Percentiles rank a stretch among this genome's conserved stretches.
Conservation (phyloP, 2,113 vertebrate species). For the Rhadina sibilatrix region DNA sequence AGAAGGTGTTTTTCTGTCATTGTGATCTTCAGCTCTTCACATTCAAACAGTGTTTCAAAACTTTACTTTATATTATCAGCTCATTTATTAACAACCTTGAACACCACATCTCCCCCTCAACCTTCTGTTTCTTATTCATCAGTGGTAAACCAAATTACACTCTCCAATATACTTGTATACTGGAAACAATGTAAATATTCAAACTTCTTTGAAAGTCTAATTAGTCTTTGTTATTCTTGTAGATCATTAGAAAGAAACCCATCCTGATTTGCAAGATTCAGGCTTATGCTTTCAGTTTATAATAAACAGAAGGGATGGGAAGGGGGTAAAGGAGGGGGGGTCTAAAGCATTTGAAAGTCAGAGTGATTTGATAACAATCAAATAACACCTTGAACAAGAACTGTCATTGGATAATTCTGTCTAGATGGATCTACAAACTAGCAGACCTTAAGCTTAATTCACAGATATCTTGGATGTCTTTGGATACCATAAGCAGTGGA, state of each 20-base stretch:
- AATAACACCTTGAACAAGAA: neutral
- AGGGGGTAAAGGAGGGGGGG: no score
- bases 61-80: neutral
- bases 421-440: neutral
- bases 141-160: neutral
- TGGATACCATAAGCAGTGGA: neutral
- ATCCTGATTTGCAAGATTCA: neutral
- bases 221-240: neutral
- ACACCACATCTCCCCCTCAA: neutral
- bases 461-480: neutral
- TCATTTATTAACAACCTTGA: neutral
- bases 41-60: neutral
- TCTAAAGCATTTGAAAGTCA: neutral
- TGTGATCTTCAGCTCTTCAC: neutral
- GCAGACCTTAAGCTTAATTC: neutral
- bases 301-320: neutral
- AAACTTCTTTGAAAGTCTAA: neutral
- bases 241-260: neutral
- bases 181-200: neutral
- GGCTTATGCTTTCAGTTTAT: neutral
- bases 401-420: neutral
- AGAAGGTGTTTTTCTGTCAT: neutral
- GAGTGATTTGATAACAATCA: neutral
- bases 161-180: neutral
- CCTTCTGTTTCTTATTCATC: neutral